Base-by-base conservation (phyloP, 2,888 invertebrate genomes). In the Thumatha senex region DNA sequence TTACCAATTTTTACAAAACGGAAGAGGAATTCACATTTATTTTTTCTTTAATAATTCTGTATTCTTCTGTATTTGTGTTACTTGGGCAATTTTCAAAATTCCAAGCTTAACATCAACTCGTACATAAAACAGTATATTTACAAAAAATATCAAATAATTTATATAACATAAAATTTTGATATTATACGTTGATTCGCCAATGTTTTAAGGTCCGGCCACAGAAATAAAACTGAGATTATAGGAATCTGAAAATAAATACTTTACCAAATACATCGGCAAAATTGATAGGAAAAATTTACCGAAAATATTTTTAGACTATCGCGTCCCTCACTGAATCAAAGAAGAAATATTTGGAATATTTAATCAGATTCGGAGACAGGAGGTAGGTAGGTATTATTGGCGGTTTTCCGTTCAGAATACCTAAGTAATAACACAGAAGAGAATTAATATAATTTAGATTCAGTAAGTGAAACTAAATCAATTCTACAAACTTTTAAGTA, bases 361-460 rank as follows among this genome's bases (percentile, higher is more conserved):
- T 75, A 75, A 80, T 80, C 75, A 70, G 50, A 55, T 42, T n/a
- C n/a, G n/a, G n/a, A n/a, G n/a, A n/a, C n/a, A n/a, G 50, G 61
- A 59, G 56, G 63, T 61, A 31, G 31, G 31, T 11, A 31, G 31
- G 31, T 31, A 31, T 31, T 67, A 68, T 71, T 59, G 54, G 58
- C 50, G 56, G 67, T 61, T 61, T 75, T 73, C 24, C 67, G 67
- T 71, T 75, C 53, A 43, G 52, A 72, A 75, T 68, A n/a, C n/a
- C n/a, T n/a, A 74, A 73, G 74, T 70, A 71, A 72, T 56, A 70
- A 53, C 49, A 51, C 58, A 67, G 67, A 67, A 65, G 59, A 42
- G 57, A 70, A 69, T 63, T 61, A 72, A 76, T 76, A n/a, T n/a
- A n/a, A n/a, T n/a, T n/a, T n/a, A n/a, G n/a, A n/a, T n/a, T n/a